A percentile compares a stretch with the other conserved stretches of the same genome.
Conservation (phyloP, 2,888 invertebrate genomes). For the Eumacrocentrus americanus region DNA sequence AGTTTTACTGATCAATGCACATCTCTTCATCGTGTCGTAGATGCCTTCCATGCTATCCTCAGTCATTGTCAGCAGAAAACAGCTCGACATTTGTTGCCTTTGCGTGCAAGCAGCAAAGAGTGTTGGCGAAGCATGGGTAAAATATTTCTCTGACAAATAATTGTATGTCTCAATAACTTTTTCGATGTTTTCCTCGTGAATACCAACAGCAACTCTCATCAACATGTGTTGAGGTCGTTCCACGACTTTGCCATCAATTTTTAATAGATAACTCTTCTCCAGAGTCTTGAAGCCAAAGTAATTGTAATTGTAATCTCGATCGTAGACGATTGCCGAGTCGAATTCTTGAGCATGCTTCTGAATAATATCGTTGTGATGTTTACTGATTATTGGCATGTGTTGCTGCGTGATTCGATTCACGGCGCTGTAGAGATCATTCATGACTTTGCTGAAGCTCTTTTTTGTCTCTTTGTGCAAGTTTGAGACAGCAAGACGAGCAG, state of each 20-base stretch:
- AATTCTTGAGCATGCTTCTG: slow-evolving; percentile 85
- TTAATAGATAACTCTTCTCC: slow-evolving; percentile 92
- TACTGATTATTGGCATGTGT: slow-evolving; percentile 84
- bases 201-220: slow-evolving; percentile 96
- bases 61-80: slow-evolving; percentile 92
- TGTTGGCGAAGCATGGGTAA: slow-evolving; percentile 98
- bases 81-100: slow-evolving; percentile 90
- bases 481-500: slow-evolving; percentile 92
- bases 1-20: slow-evolving; percentile 94
- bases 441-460: slow-evolving; percentile 91
- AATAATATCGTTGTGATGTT: slow-evolving; percentile 80
- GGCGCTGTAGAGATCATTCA: slow-evolving; percentile 82
- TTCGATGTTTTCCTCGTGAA: slow-evolving; percentile 93
- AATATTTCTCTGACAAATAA: slow-evolving; percentile 90
- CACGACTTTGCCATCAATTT: slow-evolving; percentile 88
- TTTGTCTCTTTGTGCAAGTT: slow-evolving; percentile 98
- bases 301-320: slow-evolving; percentile 95
- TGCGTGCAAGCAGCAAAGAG: slow-evolving; percentile 94
- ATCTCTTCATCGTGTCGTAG: slow-evolving; percentile 87
- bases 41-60: slow-evolving; percentile 97
- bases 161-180: slow-evolving; percentile 95
- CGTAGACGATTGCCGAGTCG: slow-evolving; percentile 95
- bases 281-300: slow-evolving; percentile 99
- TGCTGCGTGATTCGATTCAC: slow-evolving; percentile 75
- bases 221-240: slow-evolving; percentile 99